Evolutionary conservation across 2,888 invertebrate species (phyloP), one percentile per base, ranked within the genome.

Genomic region (Noctuana brunneofusca): DNA sequence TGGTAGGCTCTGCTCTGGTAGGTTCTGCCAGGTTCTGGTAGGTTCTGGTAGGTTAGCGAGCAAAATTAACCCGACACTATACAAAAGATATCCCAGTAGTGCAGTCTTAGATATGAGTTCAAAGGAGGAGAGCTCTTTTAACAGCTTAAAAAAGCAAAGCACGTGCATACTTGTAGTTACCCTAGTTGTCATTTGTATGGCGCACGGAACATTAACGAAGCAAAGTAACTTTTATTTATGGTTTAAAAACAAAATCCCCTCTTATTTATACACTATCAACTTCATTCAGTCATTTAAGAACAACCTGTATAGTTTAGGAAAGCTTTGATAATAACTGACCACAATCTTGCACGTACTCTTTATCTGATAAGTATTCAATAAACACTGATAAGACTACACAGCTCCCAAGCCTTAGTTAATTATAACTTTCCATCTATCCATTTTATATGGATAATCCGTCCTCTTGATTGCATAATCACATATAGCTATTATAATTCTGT

Each of bases 341-440:
- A 48, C 68, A 74, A 81, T 81, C 78, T 64, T 62, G 78, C 84
- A 84, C 84, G 83, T 84, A 84, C 74, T 56, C 64, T 70, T 75
- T 79, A 83, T 81, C 81, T 70, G 63, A 69, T 69, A 60, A 70
- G 24, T 55, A 54, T 58, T 11, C 64, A 52, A 58, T 68, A 66
- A 65, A 63, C 58, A 66, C 59, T 55, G 63, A 67, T 59, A 59
- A 59, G 11, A 50, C 35, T 24, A 5, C 24, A 12, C 16, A 14
- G 52, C 20, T 41, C n/a, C 20, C 41, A 41, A 41, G 16, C 12
- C 41, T 41, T 56, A 30, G 24, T 41, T 59, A 58, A 58, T 58
- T 35, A 41, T 50, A 32, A 20, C 55, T 46, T 55, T 5, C 30
- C 16, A 41, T 54, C 18, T 24, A 35, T 14, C 20, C n/a, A 35